Percentiles rank a stretch among this genome's conserved stretches.
phyloP scores from a whole-genome alignment of 2,797 vertebrate genomes.

The Liasis olivaceus region DNA sequence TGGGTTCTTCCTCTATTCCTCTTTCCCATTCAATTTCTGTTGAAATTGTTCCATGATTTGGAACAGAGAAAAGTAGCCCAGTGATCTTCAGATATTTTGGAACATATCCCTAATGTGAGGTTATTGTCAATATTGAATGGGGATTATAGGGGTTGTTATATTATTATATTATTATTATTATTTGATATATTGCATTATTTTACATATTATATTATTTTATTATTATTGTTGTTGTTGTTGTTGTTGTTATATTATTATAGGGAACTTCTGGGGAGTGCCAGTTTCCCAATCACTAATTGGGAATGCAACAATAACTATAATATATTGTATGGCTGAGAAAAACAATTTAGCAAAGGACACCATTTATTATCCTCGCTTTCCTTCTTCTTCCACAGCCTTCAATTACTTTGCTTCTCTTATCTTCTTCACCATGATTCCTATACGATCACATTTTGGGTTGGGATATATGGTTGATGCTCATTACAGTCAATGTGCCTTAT shows the following conservation, averaged over 20 bases:
- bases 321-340: background rate
- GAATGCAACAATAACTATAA: background rate
- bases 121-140: background rate
- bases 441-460: background rate
- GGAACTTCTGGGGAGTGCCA: background rate
- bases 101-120: background rate
- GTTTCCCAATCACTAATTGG: background rate
- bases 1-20: background rate
- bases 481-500: background rate
- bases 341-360: background rate
- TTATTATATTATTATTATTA: too few species aligned
- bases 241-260: too few species aligned
- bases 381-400: background rate
- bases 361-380: background rate
- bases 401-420: background rate
- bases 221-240: too few species aligned
- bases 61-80: background rate
- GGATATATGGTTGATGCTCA: background rate
- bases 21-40: background rate
- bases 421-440: background rate
- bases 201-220: too few species aligned
- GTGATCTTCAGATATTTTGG: background rate
- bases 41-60: background rate
- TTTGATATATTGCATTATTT: too few species aligned
- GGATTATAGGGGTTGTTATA: background rate